Conservation (phyloP, 1,140 invertebrate species). For the Aphaenogaster ashmeadi region DNA sequence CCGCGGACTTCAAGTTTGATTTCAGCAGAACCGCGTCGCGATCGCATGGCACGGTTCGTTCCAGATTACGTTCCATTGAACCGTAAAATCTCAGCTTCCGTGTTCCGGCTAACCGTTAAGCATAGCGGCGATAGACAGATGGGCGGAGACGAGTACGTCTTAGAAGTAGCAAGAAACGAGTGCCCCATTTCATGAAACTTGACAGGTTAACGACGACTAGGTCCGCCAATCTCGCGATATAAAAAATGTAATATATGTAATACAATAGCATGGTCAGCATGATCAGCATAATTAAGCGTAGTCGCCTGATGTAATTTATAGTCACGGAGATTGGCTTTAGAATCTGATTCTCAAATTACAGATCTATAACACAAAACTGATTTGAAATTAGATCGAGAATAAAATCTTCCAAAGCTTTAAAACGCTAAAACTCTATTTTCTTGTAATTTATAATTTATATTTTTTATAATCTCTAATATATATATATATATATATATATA, state of each 20-base stretch:
- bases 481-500: not conserved
- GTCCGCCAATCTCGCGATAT: conserved; percentile 11
- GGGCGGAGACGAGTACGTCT: conserved; percentile 52
- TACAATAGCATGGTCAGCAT: not conserved
- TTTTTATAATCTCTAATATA: not conserved
- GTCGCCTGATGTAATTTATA: not conserved
- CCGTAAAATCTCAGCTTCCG: conserved; percentile 73
- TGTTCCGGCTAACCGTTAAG: conserved; percentile 74
- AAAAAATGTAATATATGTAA: conserved; percentile 11
- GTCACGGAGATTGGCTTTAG: not conserved
- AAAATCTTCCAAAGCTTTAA: not conserved
- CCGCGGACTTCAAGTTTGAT: conserved; percentile 7
- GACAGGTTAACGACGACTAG: conserved; percentile 31
- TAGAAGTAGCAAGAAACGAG: not conserved
- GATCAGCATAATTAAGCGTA: not conserved
- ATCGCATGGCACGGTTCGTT: conserved; percentile 30
- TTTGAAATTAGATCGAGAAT: not conserved
- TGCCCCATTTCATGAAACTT: conserved; percentile 37
- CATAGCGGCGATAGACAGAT: conserved; percentile 55
- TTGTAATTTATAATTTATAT: not conserved
- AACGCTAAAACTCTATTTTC: not conserved
- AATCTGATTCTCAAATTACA: not conserved
- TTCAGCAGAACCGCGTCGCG: conserved; percentile 38
- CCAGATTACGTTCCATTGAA: conserved; percentile 71
- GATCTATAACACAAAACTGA: not conserved